These are phyloP conservation scores for Tachysurus fulvidraco DNA, from an alignment of 2,113 vertebrate species.

Conservation along the genomic window DNA sequence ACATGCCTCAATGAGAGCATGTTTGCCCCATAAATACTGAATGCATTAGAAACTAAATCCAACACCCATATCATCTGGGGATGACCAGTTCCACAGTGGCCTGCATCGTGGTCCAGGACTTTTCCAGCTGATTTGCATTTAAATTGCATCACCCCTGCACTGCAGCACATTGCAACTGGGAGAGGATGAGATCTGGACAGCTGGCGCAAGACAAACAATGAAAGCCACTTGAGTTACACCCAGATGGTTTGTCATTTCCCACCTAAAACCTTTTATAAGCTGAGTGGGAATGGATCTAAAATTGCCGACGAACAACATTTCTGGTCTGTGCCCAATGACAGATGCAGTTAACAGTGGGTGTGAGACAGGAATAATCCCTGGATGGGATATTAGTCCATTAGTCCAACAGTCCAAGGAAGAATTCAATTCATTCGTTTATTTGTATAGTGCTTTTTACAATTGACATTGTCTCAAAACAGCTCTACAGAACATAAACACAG, in stretches of 20 bases:
- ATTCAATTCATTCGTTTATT: background rate
- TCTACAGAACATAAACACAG: too few relatives aligned
- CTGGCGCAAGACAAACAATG: background rate
- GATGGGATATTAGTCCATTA: too few relatives aligned
- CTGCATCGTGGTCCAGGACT: constrained; percentile 57
- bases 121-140: constrained; percentile 70
- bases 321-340: background rate
- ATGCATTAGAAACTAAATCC: background rate
- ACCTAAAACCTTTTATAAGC: constrained; percentile 11
- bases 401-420: too few relatives aligned
- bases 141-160: constrained; percentile 67
- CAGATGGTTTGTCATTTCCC: background rate
- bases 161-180: constrained; percentile 56
- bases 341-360: background rate
- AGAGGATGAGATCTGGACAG: constrained; percentile 26
- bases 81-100: constrained; percentile 58
- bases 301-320: background rate
- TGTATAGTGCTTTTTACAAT: too few relatives aligned
- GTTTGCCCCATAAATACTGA: background rate
- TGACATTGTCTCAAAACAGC: too few relatives aligned
- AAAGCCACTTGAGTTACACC: background rate
- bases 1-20: background rate
- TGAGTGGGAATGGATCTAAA: background rate
- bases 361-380: background rate
- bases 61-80: constrained; percentile 34